phyloP scores from a whole-genome alignment of 2,888 invertebrate species.

The Galerucella pusilla region DNA sequence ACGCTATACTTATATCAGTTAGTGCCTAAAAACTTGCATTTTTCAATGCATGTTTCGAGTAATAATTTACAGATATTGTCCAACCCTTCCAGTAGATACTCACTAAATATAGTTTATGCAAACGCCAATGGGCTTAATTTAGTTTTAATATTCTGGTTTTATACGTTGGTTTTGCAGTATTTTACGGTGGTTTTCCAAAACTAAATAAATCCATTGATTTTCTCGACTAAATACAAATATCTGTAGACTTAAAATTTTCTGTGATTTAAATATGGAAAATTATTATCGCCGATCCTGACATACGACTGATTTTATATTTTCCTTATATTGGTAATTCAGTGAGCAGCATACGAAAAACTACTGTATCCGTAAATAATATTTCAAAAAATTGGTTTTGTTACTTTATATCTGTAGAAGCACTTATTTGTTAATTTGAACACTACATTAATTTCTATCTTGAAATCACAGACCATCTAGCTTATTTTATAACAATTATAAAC shows the following conservation, averaged over 20 bases:
- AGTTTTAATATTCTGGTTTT: not conserved
- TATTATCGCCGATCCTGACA: not conserved
- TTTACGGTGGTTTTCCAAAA: not conserved
- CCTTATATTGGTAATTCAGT: not conserved
- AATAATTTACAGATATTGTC: constrained; percentile 12
- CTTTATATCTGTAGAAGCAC: too few species aligned
- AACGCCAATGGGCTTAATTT: not conserved
- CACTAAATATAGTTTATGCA: not conserved
- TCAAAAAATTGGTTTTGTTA: too few species aligned
- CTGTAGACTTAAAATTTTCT: not conserved
- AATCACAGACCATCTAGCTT: not conserved
- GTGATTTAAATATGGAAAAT: constrained; percentile 1
- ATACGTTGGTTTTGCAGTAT: not conserved
- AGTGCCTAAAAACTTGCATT: constrained; percentile 11
- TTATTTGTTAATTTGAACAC: not conserved
- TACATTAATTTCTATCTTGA: not conserved
- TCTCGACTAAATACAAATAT: not conserved
- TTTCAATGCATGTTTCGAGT: constrained; percentile 27
- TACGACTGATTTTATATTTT: too few species aligned
- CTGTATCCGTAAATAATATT: too few species aligned
- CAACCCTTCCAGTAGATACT: not conserved
- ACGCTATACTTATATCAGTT: not conserved
- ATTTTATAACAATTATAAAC: not conserved
- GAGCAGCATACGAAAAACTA: not conserved
- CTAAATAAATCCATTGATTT: not conserved